Percentiles rank a stretch among this genome's conserved stretches.
These are phyloP conservation scores for Megalonaias nervosa DNA, from an alignment of 1,140 invertebrate genomes.

Conservation along the genomic window DNA sequence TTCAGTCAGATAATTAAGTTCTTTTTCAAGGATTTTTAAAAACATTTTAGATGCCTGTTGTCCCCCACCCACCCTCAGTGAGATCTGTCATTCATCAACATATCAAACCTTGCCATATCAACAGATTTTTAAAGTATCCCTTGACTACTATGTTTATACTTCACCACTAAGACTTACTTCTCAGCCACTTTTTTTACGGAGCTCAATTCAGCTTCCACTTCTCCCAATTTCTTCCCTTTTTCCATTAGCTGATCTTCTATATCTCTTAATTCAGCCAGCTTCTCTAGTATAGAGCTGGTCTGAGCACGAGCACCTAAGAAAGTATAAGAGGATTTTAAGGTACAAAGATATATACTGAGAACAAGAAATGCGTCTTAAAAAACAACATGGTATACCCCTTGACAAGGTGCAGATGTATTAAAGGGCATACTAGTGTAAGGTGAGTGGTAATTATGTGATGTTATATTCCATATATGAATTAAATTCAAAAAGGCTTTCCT, in stretches of 20 bases:
- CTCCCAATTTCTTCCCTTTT: constrained; percentile 60
- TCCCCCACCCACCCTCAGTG: too few species aligned
- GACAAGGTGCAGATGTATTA: background rate
- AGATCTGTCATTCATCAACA: too few species aligned
- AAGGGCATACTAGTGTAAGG: background rate
- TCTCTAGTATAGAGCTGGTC: constrained; percentile 64
- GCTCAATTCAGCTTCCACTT: constrained; percentile 65
- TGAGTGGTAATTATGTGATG: background rate
- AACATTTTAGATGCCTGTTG: too few species aligned
- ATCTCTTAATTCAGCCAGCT: constrained; percentile 65
- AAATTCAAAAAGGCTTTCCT: background rate
- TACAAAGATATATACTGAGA: background rate
- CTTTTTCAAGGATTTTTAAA: too few species aligned
- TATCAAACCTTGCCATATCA: too few species aligned
- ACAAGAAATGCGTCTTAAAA: background rate
- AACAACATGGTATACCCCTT: background rate
- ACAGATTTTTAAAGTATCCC: too few species aligned
- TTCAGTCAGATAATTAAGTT: too few species aligned
- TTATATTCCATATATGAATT: background rate
- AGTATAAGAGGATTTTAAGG: background rate
- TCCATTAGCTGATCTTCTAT: constrained; percentile 46
- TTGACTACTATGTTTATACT: too few species aligned
- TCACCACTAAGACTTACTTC: constrained; percentile 45
- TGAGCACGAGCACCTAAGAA: constrained; percentile 66
- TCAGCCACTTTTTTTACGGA: constrained; percentile 54